These are phyloP conservation scores for Macrostomum cliftonense DNA, from an alignment of 2,888 invertebrate species.

Conservation along the genomic window DNA sequence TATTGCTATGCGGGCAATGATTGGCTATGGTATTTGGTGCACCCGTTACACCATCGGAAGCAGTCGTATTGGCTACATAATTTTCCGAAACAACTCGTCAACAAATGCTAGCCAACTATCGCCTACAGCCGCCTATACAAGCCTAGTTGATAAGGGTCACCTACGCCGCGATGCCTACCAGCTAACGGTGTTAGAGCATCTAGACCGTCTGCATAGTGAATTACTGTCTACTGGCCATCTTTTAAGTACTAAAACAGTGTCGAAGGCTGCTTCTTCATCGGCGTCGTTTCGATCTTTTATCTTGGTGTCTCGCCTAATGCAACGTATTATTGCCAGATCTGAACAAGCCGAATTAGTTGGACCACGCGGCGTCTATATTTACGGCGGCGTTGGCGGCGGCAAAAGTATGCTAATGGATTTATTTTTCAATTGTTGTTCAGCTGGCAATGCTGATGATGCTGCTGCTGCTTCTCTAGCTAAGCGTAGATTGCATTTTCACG, in stretches of 20 bases:
- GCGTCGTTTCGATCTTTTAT: too few species aligned
- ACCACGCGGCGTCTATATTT: background rate
- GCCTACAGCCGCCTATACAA: too few species aligned
- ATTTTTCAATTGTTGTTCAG: conserved; percentile 58
- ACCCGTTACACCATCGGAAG: too few species aligned
- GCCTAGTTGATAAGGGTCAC: too few species aligned
- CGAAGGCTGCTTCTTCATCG: conserved; percentile 2
- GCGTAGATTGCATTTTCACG: conserved; percentile 73
- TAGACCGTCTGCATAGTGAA: background rate
- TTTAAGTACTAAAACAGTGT: too few species aligned
- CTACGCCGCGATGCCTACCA: too few species aligned
- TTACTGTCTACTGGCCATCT: conserved; percentile 26
- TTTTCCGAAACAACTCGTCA: too few species aligned
- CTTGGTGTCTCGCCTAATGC: too few species aligned
- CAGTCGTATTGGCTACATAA: too few species aligned
- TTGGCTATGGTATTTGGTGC: too few species aligned
- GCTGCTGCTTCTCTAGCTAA: conserved; percentile 33
- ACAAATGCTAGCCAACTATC: too few species aligned
- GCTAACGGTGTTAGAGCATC: background rate
- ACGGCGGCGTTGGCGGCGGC: conserved; percentile 41
- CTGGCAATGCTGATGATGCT: background rate
- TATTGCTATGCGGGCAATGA: too few species aligned
- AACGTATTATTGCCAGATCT: conserved; percentile 14
- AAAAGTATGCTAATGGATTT: conserved; percentile 99
- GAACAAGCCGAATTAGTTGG: conserved; percentile 16